Percentiles rank a stretch among this genome's conserved stretches.
Conservation (phyloP, 2,797 vertebrate species). For the Bradypodion pumilum region DNA sequence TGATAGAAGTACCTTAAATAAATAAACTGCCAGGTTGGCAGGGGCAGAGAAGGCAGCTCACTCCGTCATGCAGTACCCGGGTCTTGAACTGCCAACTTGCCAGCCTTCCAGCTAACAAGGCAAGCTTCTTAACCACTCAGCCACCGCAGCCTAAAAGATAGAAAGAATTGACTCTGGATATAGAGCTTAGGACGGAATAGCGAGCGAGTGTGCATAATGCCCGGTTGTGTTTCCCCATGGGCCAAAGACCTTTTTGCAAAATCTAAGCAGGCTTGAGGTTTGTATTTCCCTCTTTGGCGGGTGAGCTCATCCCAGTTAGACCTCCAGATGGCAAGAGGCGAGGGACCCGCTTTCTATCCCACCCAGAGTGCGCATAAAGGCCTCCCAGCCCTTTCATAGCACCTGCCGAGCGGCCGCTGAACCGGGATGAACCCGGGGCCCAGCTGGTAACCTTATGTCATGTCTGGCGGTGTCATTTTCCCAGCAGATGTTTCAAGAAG, state of each 20-base stretch:
- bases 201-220: too few species aligned
- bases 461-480: not conserved
- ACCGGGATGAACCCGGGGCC: not conserved
- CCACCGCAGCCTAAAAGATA: too few species aligned
- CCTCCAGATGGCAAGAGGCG: not conserved
- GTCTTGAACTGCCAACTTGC: too few species aligned
- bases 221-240: not conserved
- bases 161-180: too few species aligned
- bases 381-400: not conserved
- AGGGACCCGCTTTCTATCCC: not conserved
- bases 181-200: too few species aligned
- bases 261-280: too few species aligned
- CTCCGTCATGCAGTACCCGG: too few species aligned
- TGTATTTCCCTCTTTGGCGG: not conserved
- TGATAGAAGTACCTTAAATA: too few species aligned
- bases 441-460: constrained; percentile 17
- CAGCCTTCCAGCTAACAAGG: too few species aligned
- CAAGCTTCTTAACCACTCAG: too few species aligned
- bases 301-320: constrained; percentile 9
- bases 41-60: too few species aligned
- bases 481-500: not conserved
- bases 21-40: too few species aligned
- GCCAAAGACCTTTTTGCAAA: not conserved
- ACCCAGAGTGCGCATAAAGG: not conserved
- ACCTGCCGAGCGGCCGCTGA: not conserved